Conservation (phyloP, 2,113 vertebrate genomes). For the cattle (Bos taurus) region DNA sequence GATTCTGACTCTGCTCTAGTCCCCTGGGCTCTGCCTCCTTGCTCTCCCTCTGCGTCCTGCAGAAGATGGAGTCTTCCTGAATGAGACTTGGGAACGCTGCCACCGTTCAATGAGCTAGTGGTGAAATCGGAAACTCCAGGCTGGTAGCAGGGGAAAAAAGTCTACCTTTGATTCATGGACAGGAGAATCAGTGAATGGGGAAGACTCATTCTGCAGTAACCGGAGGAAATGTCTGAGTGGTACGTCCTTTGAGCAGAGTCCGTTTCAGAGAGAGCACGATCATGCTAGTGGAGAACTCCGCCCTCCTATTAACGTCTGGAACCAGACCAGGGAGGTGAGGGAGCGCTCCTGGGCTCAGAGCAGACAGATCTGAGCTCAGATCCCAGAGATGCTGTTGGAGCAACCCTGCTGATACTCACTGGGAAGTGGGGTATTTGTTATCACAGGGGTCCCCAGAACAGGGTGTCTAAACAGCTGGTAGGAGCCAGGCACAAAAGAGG, state of each 20-base stretch:
- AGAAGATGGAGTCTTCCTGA: background rate
- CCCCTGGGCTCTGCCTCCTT: background rate
- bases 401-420: background rate
- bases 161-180: background rate
- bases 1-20: rapidly evolving
- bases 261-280: background rate
- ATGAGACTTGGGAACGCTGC: background rate
- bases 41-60: background rate
- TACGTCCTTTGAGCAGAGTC: background rate
- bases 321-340: background rate
- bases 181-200: conserved; percentile 11
- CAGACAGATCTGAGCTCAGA: background rate
- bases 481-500: background rate
- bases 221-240: background rate
- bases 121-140: conserved; percentile 34
- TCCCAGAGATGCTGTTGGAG: background rate
- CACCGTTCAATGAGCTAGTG: conserved; percentile 24
- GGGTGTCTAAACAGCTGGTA: background rate
- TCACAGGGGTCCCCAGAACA: background rate
- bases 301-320: rapidly evolving
- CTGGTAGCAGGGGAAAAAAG: background rate
- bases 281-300: rapidly evolving
- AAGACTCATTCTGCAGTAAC: background rate
- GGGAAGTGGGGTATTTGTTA: background rate
- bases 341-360: background rate